Conservation (phyloP, 2,888 invertebrate genomes). For the Scaptomyza flava region DNA sequence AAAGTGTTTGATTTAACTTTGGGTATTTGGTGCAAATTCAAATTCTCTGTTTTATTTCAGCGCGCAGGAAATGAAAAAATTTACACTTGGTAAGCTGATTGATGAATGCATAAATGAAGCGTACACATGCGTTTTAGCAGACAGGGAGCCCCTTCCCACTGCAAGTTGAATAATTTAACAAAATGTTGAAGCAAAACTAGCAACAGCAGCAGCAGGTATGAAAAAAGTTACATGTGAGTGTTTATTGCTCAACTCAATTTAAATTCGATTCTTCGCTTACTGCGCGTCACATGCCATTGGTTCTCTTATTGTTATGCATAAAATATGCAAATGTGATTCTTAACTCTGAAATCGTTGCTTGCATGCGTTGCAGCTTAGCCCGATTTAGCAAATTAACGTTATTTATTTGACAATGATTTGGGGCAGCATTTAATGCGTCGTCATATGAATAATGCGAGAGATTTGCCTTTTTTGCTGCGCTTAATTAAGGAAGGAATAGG, state of each 20-base stretch:
- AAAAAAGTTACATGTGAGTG: constrained; percentile 23
- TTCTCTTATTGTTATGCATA: constrained; percentile 76
- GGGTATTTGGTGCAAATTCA: constrained; percentile 65
- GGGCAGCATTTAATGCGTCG: constrained; percentile 64
- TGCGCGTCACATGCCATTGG: constrained; percentile 72
- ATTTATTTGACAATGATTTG: constrained; percentile 79
- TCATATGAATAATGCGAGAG: constrained; percentile 76
- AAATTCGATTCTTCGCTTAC: constrained; percentile 41
- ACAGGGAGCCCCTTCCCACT: neutral
- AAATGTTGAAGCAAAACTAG: constrained; percentile 32
- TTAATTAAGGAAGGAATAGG: constrained; percentile 57
- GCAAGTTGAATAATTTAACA: constrained; percentile 68
- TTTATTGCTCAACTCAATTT: constrained; percentile 8
- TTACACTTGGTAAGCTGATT: constrained; percentile 83
- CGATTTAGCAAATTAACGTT: constrained; percentile 76
- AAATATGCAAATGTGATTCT: constrained; percentile 79
- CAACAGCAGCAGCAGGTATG: constrained; percentile 21
- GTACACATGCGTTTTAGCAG: constrained; percentile 72
- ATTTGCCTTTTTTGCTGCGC: constrained; percentile 51
- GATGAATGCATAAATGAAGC: constrained; percentile 83
- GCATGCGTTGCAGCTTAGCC: constrained; percentile 11
- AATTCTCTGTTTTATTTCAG: constrained; percentile 78
- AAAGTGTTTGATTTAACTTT: constrained; percentile 60
- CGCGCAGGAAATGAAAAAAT: constrained; percentile 80
- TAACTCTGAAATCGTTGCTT: constrained; percentile 30